These are phyloP conservation scores for Masnerella sp. DNA, from an alignment of 2,888 invertebrate species.

Conservation along the genomic window DNA sequence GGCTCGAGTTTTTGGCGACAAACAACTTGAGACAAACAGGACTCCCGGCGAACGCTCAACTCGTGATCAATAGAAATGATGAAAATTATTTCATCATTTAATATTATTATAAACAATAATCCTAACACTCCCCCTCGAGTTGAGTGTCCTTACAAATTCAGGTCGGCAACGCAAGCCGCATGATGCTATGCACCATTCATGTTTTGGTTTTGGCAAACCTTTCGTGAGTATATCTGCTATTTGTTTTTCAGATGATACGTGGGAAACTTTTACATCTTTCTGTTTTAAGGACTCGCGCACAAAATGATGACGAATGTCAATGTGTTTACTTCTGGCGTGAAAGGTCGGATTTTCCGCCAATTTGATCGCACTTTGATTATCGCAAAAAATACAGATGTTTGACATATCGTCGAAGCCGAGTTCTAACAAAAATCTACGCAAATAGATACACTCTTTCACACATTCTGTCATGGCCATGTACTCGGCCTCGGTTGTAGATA, in stretches of 20 bases:
- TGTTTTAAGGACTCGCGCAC: background rate
- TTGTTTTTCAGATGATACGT: conserved; percentile 10
- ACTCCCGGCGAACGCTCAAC: too few species aligned
- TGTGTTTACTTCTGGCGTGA: conserved; percentile 15
- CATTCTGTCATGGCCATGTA: background rate
- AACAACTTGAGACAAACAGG: too few species aligned
- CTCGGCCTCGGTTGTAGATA: background rate
- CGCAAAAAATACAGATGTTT: conserved; percentile 5
- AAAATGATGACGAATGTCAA: conserved; percentile 5
- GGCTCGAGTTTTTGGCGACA: too few species aligned
- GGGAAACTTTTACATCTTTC: background rate
- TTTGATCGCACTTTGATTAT: conserved; percentile 13
- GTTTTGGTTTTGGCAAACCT: background rate
- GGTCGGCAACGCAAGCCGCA: background rate
- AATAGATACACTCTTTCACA: background rate
- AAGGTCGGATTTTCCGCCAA: conserved; percentile 7
- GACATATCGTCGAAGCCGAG: background rate
- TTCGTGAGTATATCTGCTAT: conserved; percentile 21
- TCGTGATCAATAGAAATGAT: too few species aligned
- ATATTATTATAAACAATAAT: too few species aligned
- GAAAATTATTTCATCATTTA: too few species aligned
- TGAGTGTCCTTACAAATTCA: background rate
- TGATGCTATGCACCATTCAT: background rate
- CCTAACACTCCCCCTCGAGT: conserved; percentile 32
- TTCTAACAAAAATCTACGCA: background rate